A percentile compares a stretch with the other conserved stretches of the same genome.
Evolutionary conservation across 37 sponge, comb jelly and placozoan genomes (phyloP).

Genomic region (Beroe forskalii): DNA sequence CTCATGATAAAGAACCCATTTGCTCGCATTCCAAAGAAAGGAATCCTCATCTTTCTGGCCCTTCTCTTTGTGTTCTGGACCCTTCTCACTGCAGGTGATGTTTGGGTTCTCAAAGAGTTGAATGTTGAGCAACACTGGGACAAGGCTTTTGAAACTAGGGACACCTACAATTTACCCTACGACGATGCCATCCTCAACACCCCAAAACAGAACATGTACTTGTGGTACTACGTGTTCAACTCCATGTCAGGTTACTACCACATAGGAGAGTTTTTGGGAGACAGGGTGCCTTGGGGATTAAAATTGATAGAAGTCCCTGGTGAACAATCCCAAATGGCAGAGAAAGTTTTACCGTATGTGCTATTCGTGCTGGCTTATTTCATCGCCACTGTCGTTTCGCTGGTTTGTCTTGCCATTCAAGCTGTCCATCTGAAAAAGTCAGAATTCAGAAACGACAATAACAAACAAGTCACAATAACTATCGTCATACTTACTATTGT

Average conservation of each 20-base stretch:
- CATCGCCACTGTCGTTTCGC: neutral
- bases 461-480: neutral
- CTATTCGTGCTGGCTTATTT: neutral
- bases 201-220: neutral
- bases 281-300: neutral
- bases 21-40: neutral
- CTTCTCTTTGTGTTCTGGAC: neutral
- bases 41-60: neutral
- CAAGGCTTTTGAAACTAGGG: neutral
- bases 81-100: neutral
- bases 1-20: neutral
- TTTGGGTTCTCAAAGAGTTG: neutral
- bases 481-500: neutral
- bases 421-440: neutral
- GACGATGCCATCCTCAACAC: neutral
- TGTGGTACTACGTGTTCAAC: neutral
- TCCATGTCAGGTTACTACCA: neutral
- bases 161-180: too few species aligned
- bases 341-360: neutral
- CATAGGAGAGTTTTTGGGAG: neutral
- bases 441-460: neutral
- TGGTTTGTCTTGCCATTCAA: neutral
- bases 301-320: neutral
- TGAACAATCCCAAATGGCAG: neutral
- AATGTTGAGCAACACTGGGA: neutral